Conservation (phyloP, 1,140 invertebrate species). For the Drosophila aff. region DNA sequence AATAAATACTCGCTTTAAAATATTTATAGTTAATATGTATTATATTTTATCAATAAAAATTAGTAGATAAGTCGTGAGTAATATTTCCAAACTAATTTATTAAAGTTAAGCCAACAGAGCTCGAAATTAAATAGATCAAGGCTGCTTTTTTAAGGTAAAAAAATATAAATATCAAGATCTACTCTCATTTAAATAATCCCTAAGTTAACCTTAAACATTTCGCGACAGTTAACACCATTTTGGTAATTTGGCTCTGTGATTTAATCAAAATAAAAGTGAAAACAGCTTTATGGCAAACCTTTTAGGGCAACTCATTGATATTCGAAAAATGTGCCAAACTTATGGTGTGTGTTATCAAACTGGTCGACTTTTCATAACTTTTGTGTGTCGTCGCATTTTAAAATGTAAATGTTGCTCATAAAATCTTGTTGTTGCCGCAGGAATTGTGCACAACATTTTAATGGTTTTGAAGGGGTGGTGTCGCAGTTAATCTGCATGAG, state of each 20-base stretch:
- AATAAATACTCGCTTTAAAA: neutral
- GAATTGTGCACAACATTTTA: constrained; percentile 10
- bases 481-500: neutral
- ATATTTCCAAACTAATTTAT: too few species aligned
- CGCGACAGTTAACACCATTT: neutral
- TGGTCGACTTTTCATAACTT: constrained; percentile 36
- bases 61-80: too few species aligned
- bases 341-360: constrained; percentile 25
- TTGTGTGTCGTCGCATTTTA: constrained; percentile 24
- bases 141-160: neutral
- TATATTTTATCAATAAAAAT: neutral
- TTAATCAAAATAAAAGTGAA: constrained; percentile 31
- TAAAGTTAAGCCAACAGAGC: neutral
- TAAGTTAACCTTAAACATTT: neutral
- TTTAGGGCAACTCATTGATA: constrained; percentile 29
- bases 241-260: neutral
- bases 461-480: constrained; percentile 10
- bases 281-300: constrained; percentile 5
- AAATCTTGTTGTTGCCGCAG: neutral
- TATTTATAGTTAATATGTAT: neutral
- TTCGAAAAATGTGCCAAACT: constrained; percentile 22
- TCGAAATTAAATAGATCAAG: neutral
- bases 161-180: neutral
- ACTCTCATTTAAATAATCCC: constrained; percentile 6
- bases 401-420: constrained; percentile 36